Evolutionary conservation across 2,888 invertebrate species (phyloP).

Genomic region (Alviniconcha strummeri): DNA sequence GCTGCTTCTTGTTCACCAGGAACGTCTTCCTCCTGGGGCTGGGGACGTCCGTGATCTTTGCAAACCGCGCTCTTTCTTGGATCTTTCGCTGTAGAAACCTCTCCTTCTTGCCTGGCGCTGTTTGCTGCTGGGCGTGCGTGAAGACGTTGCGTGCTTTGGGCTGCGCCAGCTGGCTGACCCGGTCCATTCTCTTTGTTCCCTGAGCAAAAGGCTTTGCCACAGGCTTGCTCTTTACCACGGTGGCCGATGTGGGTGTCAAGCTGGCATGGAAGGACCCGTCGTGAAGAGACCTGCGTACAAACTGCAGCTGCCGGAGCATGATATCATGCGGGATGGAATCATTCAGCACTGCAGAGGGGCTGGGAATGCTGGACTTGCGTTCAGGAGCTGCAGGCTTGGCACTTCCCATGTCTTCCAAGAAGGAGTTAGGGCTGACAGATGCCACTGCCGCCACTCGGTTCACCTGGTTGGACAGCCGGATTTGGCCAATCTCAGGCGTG

Average conservation of each 20-base stretch:
- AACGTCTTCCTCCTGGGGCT: constrained; percentile 59
- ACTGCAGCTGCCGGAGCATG: constrained; percentile 54
- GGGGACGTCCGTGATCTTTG: constrained; percentile 37
- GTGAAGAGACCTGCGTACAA: constrained; percentile 38
- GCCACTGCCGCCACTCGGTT: constrained; percentile 2
- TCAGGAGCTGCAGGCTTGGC: constrained; percentile 26
- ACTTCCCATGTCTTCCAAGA: constrained; percentile 50
- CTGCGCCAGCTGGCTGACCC: constrained; percentile 16
- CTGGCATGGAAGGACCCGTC: constrained; percentile 13
- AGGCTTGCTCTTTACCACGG: not conserved
- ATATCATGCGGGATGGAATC: constrained; percentile 55
- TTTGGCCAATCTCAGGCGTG: constrained; percentile 15
- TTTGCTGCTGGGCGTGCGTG: not conserved
- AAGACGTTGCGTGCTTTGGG: constrained; percentile 19
- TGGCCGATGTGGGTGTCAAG: not conserved
- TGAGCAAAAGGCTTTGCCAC: not conserved
- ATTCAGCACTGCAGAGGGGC: constrained; percentile 46
- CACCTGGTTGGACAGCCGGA: constrained; percentile 1
- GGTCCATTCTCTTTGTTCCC: not conserved
- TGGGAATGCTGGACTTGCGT: constrained; percentile 29
- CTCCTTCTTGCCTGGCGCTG: constrained; percentile 12
- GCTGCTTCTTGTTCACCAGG: constrained; percentile 43
- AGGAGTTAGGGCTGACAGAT: constrained; percentile 55
- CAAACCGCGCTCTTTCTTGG: constrained; percentile 26
- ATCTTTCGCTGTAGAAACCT: constrained; percentile 18